Evolutionary conservation across 2,113 vertebrate genomes (phyloP), one percentile per base, ranked within the genome.

Genomic region (Neolamprologus modestus): DNA sequence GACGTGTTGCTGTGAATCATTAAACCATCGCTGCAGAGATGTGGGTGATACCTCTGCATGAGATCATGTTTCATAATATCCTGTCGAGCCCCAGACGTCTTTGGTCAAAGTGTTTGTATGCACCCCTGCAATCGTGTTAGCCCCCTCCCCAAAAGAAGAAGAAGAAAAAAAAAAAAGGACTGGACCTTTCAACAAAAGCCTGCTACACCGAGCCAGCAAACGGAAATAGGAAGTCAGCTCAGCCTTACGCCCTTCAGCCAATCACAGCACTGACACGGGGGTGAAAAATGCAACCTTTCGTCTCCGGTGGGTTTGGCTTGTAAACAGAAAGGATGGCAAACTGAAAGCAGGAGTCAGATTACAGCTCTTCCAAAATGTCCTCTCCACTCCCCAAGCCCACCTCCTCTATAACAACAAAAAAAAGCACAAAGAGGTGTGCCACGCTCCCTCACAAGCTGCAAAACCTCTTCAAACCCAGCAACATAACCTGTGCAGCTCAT

Each of bases 281-380:
- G 53, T 33, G 21, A 90, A 92, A 92, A 95, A 95, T 88, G 89
- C 61, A 80, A 94, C 92, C 92, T 92, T 89, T 88, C 76, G 95
- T 86, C 90, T 78, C 52, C 19, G 9, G 87, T 86, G 89, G 91
- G 92, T 85, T 90, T 84, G 95, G 90, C 89, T 84, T 82, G 73
- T 61, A 89, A 87, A 84, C 59, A 95, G 63, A 2, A 82, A 79
- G 9, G 91, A 82, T 4, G 84, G 78, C 88, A 94, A 95, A 96
- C 87, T 86, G 95, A 96, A 96, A 96, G 85, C 84, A 89, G 92
- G 96, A 84, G 87, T 97, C 95, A 81, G 53, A 92, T 96, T 96
- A 95, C 96, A 91, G 26, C 80, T 81, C 37, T 81, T 86, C 54
- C 19, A 52, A 84, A 40, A 87, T 7, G 8, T 78, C 52, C 91